These are phyloP conservation scores for Vulpes vulpes DNA, from an alignment of 2,113 vertebrate species.

Conservation along the genomic window DNA sequence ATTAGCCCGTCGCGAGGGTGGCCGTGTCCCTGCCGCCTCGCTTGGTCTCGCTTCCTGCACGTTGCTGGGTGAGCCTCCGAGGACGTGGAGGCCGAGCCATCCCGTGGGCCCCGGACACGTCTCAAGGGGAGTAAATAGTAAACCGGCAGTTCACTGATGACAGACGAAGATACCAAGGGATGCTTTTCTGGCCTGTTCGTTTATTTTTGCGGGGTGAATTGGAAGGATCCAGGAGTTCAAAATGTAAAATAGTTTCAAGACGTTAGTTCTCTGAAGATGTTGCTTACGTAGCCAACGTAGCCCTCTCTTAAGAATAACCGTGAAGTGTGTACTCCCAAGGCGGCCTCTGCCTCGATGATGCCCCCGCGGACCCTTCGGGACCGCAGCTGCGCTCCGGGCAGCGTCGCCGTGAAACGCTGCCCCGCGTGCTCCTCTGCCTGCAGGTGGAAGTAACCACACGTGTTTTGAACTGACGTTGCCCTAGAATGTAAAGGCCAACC, in stretches of 20 bases:
- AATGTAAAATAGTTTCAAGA: slow-evolving; percentile 55
- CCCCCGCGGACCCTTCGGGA: background rate
- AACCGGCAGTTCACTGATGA: slow-evolving; percentile 62
- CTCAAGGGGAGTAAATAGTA: slow-evolving; percentile 72
- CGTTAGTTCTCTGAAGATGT: background rate
- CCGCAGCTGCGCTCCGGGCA: too few species aligned
- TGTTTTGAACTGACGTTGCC: background rate
- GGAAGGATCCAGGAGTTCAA: slow-evolving; percentile 56
- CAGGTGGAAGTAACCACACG: slow-evolving; percentile 3
- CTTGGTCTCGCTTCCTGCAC: slow-evolving; percentile 79
- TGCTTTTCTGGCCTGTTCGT: slow-evolving; percentile 55
- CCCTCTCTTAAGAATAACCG: background rate
- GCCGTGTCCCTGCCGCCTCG: slow-evolving; percentile 69
- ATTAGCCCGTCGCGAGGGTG: slow-evolving; percentile 75
- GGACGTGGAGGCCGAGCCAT: slow-evolving; percentile 66
- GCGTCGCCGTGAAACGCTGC: too few species aligned
- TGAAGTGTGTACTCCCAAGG: background rate
- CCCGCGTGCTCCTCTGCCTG: background rate
- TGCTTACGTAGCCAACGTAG: background rate
- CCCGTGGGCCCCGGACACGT: slow-evolving; percentile 72
- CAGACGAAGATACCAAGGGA: slow-evolving; percentile 56
- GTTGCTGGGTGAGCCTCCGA: slow-evolving; percentile 77
- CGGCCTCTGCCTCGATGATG: background rate
- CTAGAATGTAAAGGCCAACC: slow-evolving; percentile 60
- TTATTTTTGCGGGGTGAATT: slow-evolving; percentile 66